Evolutionary conservation across 2,888 invertebrate genomes (phyloP).

Genomic region (Hirtodrosophila cameraria): DNA sequence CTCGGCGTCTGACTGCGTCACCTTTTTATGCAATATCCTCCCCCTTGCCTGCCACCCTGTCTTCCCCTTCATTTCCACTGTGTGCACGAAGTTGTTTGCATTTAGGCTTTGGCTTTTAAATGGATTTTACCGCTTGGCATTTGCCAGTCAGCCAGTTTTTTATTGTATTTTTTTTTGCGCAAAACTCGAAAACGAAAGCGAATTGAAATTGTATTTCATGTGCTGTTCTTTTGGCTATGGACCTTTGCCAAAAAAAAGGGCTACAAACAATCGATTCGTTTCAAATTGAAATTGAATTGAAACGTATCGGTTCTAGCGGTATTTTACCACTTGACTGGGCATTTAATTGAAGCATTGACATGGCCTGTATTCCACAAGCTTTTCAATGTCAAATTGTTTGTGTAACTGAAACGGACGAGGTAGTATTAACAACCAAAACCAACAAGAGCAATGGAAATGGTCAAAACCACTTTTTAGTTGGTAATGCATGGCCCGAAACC

Average conservation of each 20-base stretch:
- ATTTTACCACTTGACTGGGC: slow-evolving; percentile 35
- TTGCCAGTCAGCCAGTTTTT: slow-evolving; percentile 39
- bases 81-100: slow-evolving; percentile 31
- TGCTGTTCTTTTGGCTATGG: background rate
- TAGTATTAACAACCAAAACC: slow-evolving; percentile 1
- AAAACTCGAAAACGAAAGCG: slow-evolving; percentile 50
- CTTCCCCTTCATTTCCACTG: background rate
- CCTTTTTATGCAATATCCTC: slow-evolving; percentile 48
- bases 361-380: slow-evolving; percentile 22
- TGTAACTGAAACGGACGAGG: slow-evolving; percentile 64
- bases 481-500: slow-evolving; percentile 49
- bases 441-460: slow-evolving; percentile 53
- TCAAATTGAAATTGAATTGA: slow-evolving; percentile 13
- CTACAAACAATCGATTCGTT: slow-evolving; percentile 19
- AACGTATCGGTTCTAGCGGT: slow-evolving; percentile 14
- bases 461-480: slow-evolving; percentile 45
- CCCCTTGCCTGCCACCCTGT: background rate
- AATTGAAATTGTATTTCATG: slow-evolving; percentile 39
- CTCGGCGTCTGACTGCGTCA: slow-evolving; percentile 40
- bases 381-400: slow-evolving; percentile 68
- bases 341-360: slow-evolving; percentile 38
- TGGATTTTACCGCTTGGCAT: slow-evolving; percentile 61
- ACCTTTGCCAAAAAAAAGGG: slow-evolving; percentile 20
- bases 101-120: slow-evolving; percentile 47
- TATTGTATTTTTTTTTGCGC: slow-evolving; percentile 34